These are phyloP conservation scores for Euthynnus affinis DNA, from an alignment of 2,797 vertebrate species.

Conservation along the genomic window DNA sequence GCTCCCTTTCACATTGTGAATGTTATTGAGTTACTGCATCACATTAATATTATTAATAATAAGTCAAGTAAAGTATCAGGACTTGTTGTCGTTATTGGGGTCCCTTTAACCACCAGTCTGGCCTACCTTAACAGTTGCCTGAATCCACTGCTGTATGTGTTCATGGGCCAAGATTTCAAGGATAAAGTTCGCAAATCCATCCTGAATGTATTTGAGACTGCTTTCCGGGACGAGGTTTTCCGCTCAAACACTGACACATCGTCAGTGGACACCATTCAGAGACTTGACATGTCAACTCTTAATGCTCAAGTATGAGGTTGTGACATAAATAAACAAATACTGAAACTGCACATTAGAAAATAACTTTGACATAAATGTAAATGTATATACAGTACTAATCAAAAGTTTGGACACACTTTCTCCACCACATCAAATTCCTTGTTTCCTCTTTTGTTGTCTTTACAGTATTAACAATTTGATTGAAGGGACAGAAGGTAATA, in stretches of 20 bases:
- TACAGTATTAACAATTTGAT: too few species aligned
- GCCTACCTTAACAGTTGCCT: conserved; percentile 88
- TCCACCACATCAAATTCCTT: background rate
- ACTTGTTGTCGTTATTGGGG: conserved; percentile 74
- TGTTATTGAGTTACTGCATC: conserved; percentile 85
- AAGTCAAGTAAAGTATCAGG: conserved; percentile 42
- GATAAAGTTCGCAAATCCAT: conserved; percentile 87
- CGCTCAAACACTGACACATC: conserved; percentile 83
- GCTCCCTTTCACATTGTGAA: conserved; percentile 90
- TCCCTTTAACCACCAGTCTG: conserved; percentile 83
- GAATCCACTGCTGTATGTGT: conserved; percentile 89
- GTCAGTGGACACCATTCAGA: conserved; percentile 49
- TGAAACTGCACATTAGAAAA: too few species aligned
- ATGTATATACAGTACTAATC: too few species aligned
- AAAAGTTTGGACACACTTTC: too few species aligned
- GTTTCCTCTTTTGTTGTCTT: too few species aligned
- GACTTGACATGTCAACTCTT: too few species aligned
- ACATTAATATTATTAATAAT: conserved; percentile 60
- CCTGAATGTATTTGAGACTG: conserved; percentile 85
- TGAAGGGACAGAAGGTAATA: too few species aligned
- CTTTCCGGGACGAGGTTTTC: conserved; percentile 86
- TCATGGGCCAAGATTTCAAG: conserved; percentile 89
- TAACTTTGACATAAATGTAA: too few species aligned
- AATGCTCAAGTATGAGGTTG: too few species aligned
- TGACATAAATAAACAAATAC: too few species aligned